Base-by-base conservation (phyloP, 2,797 vertebrate species). In the Hafferia zeledoni region DNA sequence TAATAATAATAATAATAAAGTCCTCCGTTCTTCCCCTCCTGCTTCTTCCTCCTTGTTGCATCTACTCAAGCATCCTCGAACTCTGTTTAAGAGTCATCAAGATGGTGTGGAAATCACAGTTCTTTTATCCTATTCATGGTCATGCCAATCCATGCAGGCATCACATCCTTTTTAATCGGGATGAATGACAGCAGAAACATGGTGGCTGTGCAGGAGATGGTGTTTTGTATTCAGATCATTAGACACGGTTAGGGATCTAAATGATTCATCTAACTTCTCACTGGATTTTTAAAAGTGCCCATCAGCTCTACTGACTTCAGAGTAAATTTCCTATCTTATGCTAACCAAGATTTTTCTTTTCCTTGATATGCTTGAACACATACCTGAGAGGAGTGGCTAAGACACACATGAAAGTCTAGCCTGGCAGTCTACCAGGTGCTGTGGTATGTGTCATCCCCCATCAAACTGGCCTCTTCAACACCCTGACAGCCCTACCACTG, bases 91-190 rank as follows among this genome's bases (percentile, higher is more conserved):
- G 17, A 50, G 44, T 37, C 49, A 6, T 2, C 11, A 7, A n/a
- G 10, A 9, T 1, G 44, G 39, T 5, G 23, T 5, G 39, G 64
- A n/a, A 53, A 65, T 53, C 43, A 25, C 24, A 0, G 20, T 30
- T 4, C 20, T 22, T 31, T 30, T 35, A 43, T 50, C 49, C 47
- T 31, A 0, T 8, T 37, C 4, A 0, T 15, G 6, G 47, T 24
- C 61, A 13, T 30, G 41, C 4, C n/a, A 22, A 28, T 14, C 52
- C 39, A 0, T 17, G 30, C 24, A 68, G 46, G 41, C 25, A 47
- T 43, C 4, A 6, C 59, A 37, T 44, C 28, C 43, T 78, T 83
- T 74, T 53, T 63, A 24, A 0, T 6, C 10, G 37, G 19, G 19
- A 30, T 17, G 17, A 57, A 61, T 9, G 39, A 24, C 41, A 56